Base-by-base conservation (phyloP, 2,888 invertebrate genomes). In the Drosophila mercatorum region DNA sequence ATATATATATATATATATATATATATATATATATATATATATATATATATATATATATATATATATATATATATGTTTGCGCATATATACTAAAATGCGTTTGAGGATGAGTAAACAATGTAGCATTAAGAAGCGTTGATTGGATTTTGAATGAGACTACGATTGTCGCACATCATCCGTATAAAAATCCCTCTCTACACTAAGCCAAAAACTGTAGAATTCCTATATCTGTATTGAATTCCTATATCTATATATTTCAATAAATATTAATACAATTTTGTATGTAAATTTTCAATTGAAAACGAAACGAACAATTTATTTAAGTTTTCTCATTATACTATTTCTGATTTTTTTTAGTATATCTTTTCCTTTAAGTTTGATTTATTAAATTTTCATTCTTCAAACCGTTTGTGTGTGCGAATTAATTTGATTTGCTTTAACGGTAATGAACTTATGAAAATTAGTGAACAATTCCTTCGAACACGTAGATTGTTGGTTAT, bases 91-190 rank as follows among this genome's bases (percentile, higher is more conserved):
- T 22, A 26, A 34, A 14, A 12, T 36, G 8, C 41, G 22, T 49
- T 36, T 40, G 34, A 28, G 38, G 34, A 62, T 72, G 77, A 62
- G 63, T 60, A 75, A 68, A 65, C 38, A 73, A 36, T 61, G 68
- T 40, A 47, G 68, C 68, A 78, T 78, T 73, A 76, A 77, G 68
- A 53, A 60, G 62, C 78, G 78, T 80, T 85, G 81, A 85, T 81
- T 85, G 80, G 65, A 77, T 82, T 82, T 77, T 85, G 77, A 85
- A 81, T 81, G 70, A 66, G 72, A 41, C 68, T 66, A 62, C 69
- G 67, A 72, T 60, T 73, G 53, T 60, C 44, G 38, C 38, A 77
- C 56, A 57, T 47, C 51, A 58, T 38, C 73, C 68, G 22, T 64
- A 64, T 68, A 78, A 49, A 71, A 67, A 38, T 38, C 55, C n/a